Conservation (phyloP, 2,797 vertebrate species). For the Rhinoraja longicauda region DNA sequence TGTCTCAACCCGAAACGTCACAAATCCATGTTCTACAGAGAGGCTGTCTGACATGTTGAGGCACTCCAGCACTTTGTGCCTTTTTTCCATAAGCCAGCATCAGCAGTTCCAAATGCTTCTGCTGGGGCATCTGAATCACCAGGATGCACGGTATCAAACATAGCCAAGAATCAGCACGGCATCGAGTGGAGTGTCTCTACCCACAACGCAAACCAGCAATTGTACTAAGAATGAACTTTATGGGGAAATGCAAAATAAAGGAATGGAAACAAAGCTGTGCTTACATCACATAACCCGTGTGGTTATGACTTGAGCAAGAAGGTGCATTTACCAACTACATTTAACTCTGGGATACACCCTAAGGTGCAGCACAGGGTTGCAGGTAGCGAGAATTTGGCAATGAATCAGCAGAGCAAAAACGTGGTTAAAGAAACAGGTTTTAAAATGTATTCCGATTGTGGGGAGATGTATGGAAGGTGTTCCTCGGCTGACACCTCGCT, state of each 20-base stretch:
- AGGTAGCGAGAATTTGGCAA: background rate
- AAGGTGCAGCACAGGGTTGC: background rate
- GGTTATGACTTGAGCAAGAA: background rate
- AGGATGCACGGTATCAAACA: background rate
- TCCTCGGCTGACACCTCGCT: background rate
- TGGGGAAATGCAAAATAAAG: background rate
- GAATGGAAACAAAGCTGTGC: background rate
- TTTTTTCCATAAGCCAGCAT: no score
- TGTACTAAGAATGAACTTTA: background rate
- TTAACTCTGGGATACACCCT: background rate
- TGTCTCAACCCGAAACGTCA: no score
- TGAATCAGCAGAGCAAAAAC: background rate
- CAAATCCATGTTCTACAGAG: no score
- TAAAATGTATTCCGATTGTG: background rate
- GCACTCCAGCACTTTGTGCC: no score
- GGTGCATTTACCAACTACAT: background rate
- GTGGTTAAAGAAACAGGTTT: background rate
- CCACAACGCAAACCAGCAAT: background rate
- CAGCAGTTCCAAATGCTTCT: no score
- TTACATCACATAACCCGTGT: background rate
- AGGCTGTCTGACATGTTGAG: no score
- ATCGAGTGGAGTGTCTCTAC: background rate
- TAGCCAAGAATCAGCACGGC: background rate
- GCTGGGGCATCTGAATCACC: background rate
- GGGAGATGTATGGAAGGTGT: background rate